A percentile compares a stretch with the other conserved stretches of the same genome.
phyloP scores from a whole-genome alignment of 2,888 invertebrate species.

The Strigamia crassipes region DNA sequence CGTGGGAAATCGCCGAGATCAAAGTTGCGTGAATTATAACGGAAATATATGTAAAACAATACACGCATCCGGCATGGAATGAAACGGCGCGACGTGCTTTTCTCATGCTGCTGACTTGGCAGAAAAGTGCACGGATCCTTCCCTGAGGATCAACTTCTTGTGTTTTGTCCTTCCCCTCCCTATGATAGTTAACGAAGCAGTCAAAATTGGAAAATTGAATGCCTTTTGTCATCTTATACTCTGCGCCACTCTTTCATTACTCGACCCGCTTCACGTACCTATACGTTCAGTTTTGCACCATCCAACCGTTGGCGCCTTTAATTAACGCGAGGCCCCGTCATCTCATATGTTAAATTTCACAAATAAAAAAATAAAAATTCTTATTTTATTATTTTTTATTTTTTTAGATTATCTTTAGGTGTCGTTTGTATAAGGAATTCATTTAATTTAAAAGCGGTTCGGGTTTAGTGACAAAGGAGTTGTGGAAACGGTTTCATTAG shows the following conservation, averaged over 20 bases:
- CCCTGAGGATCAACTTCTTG: conserved; percentile 3
- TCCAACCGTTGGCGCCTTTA: conserved; percentile 18
- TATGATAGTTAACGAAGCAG: conserved; percentile 36
- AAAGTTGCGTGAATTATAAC: conserved; percentile 25
- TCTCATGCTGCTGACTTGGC: conserved; percentile 28
- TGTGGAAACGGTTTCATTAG: conserved; percentile 37
- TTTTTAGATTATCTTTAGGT: not conserved
- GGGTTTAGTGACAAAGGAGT: conserved; percentile 35
- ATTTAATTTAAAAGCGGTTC: conserved; percentile 40
- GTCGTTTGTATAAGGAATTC: conserved; percentile 40
- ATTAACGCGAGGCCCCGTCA: conserved; percentile 38
- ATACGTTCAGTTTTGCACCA: not conserved
- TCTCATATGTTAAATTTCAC: conserved; percentile 17
- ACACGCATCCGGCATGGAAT: conserved; percentile 19
- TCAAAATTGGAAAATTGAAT: conserved; percentile 42
- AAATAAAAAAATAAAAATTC: not conserved
- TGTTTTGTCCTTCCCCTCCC: conserved; percentile 36
- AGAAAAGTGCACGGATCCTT: conserved; percentile 25
- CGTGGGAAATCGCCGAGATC: not conserved
- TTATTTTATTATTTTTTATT: not conserved
- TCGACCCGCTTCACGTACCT: conserved; percentile 28
- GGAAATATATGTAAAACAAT: conserved; percentile 12
- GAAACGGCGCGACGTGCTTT: not conserved
- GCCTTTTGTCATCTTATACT: conserved; percentile 38
- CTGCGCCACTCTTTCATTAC: conserved; percentile 35